Percentiles rank a stretch among this genome's conserved stretches.
Conservation (phyloP, 2,888 invertebrate species). For the Hoplodrina blanda region DNA sequence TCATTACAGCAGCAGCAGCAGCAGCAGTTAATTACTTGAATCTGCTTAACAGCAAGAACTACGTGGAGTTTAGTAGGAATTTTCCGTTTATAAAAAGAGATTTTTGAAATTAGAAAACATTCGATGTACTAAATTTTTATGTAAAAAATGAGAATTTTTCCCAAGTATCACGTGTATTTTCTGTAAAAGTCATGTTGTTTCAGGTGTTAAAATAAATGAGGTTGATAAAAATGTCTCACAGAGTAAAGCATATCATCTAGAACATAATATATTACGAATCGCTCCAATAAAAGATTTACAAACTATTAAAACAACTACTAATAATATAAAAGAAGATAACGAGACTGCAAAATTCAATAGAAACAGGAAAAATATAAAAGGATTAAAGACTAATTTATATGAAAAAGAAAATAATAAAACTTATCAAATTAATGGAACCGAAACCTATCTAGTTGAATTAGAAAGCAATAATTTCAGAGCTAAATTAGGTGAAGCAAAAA, state of each 20-base stretch:
- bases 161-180: too few relatives aligned
- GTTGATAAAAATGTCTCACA: not conserved
- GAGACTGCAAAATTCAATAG: not conserved
- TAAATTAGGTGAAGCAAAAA: too few relatives aligned
- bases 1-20: too few relatives aligned
- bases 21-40: too few relatives aligned
- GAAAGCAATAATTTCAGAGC: too few relatives aligned
- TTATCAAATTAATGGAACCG: not conserved
- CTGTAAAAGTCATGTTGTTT: conserved; percentile 10
- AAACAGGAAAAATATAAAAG: not conserved
- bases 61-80: too few relatives aligned
- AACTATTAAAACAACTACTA: not conserved
- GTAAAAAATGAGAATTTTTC: too few relatives aligned
- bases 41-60: too few relatives aligned
- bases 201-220: conserved; percentile 36
- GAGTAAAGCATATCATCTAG: conserved; percentile 1
- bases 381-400: not conserved
- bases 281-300: not conserved
- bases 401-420: not conserved
- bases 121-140: too few relatives aligned
- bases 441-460: not conserved
- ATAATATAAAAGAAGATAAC: not conserved
- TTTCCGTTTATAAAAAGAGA: too few relatives aligned
- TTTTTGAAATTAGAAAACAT: too few relatives aligned
- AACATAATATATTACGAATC: too few relatives aligned